These are phyloP conservation scores for Machimus atricapillus DNA, from an alignment of 2,888 invertebrate species.

Conservation along the genomic window DNA sequence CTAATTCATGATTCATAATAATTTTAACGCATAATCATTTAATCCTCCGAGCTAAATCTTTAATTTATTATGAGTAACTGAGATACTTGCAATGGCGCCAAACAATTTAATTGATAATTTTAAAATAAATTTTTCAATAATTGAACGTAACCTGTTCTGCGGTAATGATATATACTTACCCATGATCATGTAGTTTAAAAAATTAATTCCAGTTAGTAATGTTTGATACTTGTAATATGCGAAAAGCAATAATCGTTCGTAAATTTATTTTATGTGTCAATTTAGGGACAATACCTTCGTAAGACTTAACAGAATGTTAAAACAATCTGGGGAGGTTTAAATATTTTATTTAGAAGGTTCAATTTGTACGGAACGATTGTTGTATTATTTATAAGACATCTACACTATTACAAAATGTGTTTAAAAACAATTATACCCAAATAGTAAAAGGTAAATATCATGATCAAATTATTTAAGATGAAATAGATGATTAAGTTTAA, in stretches of 20 bases:
- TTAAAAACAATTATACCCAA: neutral
- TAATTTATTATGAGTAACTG: neutral
- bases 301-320: neutral
- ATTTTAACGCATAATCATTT: neutral
- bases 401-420: neutral
- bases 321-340: neutral
- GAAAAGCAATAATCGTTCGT: neutral
- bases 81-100: neutral
- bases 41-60: neutral
- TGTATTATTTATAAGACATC: neutral
- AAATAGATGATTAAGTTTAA: neutral
- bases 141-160: neutral
- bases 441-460: neutral
- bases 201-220: neutral
- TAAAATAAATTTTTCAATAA: neutral
- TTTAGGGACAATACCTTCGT: neutral
- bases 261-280: neutral
- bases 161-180: neutral
- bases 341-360: neutral
- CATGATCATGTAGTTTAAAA: neutral
- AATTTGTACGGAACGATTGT: neutral
- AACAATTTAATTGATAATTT: neutral
- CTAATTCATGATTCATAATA: neutral
- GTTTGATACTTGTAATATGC: neutral
- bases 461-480: neutral